These are phyloP conservation scores for Pocillopora grandis DNA, from an alignment of 92 coral and sea anemone species.

Conservation along the genomic window DNA sequence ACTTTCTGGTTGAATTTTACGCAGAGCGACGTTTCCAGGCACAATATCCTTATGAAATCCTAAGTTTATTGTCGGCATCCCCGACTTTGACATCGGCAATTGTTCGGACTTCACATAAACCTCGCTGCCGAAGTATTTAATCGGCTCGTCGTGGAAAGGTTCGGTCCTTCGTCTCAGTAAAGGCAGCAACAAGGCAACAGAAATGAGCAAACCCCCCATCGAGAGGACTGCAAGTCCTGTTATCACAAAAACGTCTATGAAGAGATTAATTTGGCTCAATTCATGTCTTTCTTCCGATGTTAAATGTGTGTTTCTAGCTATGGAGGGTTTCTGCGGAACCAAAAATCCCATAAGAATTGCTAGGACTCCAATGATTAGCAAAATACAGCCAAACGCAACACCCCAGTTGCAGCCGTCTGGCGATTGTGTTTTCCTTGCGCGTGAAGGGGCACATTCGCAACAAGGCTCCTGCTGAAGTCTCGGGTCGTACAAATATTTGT, in stretches of 20 bases:
- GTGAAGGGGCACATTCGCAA: constrained; percentile 60
- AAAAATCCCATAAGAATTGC: constrained; percentile 77
- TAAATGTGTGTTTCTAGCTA: constrained; percentile 24
- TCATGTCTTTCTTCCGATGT: constrained; percentile 51
- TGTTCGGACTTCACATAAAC: constrained; percentile 84
- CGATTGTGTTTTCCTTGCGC: constrained; percentile 19
- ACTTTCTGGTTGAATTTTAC: constrained; percentile 72
- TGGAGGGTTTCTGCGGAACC: constrained; percentile 62
- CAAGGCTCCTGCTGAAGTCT: constrained; percentile 48
- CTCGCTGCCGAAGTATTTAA: constrained; percentile 71
- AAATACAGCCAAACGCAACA: constrained; percentile 66
- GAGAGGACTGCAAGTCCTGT: constrained; percentile 78
- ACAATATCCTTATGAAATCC: constrained; percentile 79
- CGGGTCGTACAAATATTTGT: constrained; percentile 91
- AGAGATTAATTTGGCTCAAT: constrained; percentile 42
- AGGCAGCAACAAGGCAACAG: constrained; percentile 82
- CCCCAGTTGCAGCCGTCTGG: constrained; percentile 71
- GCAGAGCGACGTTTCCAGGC: constrained; percentile 68
- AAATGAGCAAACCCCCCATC: constrained; percentile 76
- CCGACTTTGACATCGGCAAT: constrained; percentile 38
- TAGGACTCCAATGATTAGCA: constrained; percentile 75
- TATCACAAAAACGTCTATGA: constrained; percentile 74
- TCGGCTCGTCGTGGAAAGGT: constrained; percentile 48
- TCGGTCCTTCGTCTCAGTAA: constrained; percentile 56
- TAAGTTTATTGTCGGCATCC: constrained; percentile 48